Evolutionary conservation across 1,140 invertebrate species (phyloP).

Genomic region (Andricus grossulariae): DNA sequence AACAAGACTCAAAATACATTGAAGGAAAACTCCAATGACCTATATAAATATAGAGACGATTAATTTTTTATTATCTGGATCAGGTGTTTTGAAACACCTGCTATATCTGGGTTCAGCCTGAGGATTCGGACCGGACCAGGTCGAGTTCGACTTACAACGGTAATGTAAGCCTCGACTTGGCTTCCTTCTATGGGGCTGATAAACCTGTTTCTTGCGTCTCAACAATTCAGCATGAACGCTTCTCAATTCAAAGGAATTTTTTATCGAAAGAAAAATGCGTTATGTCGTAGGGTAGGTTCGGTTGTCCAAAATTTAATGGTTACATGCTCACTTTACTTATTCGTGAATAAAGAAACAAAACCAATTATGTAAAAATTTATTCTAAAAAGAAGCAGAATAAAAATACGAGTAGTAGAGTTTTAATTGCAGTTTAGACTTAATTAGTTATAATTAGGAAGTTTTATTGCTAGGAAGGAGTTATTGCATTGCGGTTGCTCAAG

Average conservation of each 20-base stretch:
- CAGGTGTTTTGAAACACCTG: slow-evolving; percentile 16
- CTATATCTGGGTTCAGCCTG: neutral
- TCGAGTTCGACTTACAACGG: slow-evolving; percentile 65
- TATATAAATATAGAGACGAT: neutral
- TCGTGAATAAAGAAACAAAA: no score
- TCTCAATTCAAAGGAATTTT: slow-evolving; percentile 56
- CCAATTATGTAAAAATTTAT: neutral
- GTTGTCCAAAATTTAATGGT: slow-evolving; percentile 1
- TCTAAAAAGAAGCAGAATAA: neutral
- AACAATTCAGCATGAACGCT: slow-evolving; percentile 57
- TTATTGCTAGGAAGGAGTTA: neutral
- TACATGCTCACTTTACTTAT: neutral
- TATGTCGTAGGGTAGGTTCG: neutral
- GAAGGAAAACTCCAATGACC: neutral
- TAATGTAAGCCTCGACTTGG: slow-evolving; percentile 65
- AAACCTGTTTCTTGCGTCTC: slow-evolving; percentile 65
- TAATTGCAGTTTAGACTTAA: neutral
- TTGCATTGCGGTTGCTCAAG: neutral
- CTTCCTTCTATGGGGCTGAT: slow-evolving; percentile 61
- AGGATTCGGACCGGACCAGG: slow-evolving; percentile 46
- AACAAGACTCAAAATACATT: no score
- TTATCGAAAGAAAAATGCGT: neutral
- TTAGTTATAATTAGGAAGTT: slow-evolving; percentile 8
- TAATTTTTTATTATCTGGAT: slow-evolving; percentile 16
- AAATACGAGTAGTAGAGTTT: neutral